Evolutionary conservation across 2,113 vertebrate genomes (phyloP).

Genomic region (Cercocebus atys): DNA sequence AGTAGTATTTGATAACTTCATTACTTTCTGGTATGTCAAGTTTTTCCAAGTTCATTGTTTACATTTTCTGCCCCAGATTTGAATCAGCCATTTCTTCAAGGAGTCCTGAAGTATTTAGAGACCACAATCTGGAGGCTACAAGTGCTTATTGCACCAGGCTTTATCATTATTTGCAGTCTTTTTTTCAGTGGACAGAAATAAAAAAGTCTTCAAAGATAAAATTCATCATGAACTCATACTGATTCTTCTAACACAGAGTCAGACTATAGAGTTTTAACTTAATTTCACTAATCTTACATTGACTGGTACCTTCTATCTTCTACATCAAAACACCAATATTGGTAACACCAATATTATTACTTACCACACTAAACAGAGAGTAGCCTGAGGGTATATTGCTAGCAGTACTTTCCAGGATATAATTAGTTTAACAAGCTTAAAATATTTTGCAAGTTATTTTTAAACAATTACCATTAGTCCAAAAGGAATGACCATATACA

Average conservation of each 20-base stretch:
- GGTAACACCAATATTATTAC: background rate
- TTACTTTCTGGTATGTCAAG: background rate
- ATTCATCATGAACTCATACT: background rate
- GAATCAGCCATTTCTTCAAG: background rate
- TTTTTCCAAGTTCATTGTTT: background rate
- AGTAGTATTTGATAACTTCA: background rate
- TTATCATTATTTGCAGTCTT: background rate
- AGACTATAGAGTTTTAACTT: background rate
- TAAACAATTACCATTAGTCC: background rate
- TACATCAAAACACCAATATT: background rate
- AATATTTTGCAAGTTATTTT: background rate
- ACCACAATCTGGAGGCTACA: background rate
- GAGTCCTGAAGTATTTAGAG: background rate
- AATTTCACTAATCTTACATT: background rate
- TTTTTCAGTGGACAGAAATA: background rate
- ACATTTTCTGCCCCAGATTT: background rate
- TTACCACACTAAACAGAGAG: background rate
- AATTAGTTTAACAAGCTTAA: background rate
- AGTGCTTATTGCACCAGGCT: background rate
- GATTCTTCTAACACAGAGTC: background rate
- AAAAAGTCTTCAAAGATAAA: background rate
- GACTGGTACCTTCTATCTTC: background rate
- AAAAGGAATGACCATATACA: background rate
- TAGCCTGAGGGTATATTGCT: background rate
- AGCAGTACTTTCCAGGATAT: background rate